Evolutionary conservation across 2,113 vertebrate genomes (phyloP).

Genomic region (Puma concolor): DNA sequence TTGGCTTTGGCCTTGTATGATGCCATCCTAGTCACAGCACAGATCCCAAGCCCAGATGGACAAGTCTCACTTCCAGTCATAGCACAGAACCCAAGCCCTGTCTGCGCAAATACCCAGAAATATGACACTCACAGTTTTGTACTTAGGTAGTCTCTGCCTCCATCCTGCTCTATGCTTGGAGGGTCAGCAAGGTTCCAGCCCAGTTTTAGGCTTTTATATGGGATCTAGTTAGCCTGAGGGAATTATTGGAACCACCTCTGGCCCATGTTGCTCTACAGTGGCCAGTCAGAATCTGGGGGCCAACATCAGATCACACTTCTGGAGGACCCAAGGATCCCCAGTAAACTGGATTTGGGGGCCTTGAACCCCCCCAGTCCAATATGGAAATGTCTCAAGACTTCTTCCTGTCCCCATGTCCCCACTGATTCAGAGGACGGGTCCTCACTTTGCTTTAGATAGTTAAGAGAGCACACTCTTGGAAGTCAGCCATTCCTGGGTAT

Average conservation of each 20-base stretch:
- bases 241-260: background rate
- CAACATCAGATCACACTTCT: background rate
- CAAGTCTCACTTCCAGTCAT: background rate
- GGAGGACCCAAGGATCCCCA: background rate
- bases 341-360: background rate
- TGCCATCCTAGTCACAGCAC: background rate
- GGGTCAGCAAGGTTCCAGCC: background rate
- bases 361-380: background rate
- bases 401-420: background rate
- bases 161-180: background rate
- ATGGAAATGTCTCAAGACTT: background rate
- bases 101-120: background rate
- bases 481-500: background rate
- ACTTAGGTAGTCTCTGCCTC: background rate
- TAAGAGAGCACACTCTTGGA: background rate
- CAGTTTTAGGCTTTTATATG: background rate
- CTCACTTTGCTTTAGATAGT: background rate
- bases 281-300: background rate
- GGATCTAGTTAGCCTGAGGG: background rate
- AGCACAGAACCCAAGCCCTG: background rate
- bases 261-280: background rate
- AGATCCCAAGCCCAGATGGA: background rate
- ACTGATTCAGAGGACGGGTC: background rate
- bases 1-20: background rate
- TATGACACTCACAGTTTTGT: background rate